phyloP scores from a whole-genome alignment of 2,888 invertebrate species.

The Julus scanicus region DNA sequence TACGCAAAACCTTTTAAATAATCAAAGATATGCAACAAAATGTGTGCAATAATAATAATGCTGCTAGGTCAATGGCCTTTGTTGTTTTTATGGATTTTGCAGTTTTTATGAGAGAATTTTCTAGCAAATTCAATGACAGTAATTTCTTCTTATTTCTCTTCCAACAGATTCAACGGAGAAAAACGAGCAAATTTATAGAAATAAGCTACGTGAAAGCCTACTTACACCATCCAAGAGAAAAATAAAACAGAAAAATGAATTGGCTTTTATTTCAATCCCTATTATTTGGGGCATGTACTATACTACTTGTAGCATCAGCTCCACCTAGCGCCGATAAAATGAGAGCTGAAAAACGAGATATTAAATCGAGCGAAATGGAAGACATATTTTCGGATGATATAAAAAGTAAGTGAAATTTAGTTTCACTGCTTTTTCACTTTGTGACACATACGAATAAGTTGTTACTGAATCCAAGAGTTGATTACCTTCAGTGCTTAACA shows the following conservation, averaged over 20 bases:
- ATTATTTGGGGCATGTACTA: constrained; percentile 36
- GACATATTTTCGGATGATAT: constrained; percentile 47
- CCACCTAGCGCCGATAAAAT: constrained; percentile 28
- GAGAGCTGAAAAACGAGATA: constrained; percentile 46
- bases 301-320: constrained; percentile 36
- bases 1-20: neutral
- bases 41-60: neutral
- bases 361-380: constrained; percentile 51
- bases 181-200: neutral
- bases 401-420: constrained; percentile 47
- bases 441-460: too few species aligned
- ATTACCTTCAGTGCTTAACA: too few species aligned
- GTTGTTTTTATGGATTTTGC: neutral
- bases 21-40: neutral
- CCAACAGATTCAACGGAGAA: neutral
- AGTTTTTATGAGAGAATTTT: neutral
- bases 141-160: neutral
- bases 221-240: neutral
- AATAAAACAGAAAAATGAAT: constrained; percentile 32
- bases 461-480: too few species aligned
- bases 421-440: too few species aligned
- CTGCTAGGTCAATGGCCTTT: neutral
- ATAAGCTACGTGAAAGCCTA: neutral
- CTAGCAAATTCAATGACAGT: neutral
- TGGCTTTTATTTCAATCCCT: constrained; percentile 44